phyloP scores from a whole-genome alignment of 2,888 invertebrate genomes.

The Pimpla rufipes region DNA sequence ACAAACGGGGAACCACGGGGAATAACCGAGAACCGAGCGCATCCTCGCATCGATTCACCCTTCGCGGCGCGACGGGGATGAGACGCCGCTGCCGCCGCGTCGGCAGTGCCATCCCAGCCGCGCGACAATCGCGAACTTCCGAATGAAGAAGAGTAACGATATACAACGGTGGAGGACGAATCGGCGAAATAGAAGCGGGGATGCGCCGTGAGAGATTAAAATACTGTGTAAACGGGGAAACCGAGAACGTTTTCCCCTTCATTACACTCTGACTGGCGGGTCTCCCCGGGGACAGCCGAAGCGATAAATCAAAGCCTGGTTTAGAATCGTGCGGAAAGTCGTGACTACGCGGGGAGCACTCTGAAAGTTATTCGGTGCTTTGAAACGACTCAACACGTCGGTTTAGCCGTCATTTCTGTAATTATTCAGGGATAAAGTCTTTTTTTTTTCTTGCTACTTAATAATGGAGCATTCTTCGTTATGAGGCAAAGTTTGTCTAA shows the following conservation, averaged over 20 bases:
- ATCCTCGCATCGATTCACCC: constrained; percentile 56
- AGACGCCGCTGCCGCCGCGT: constrained; percentile 35
- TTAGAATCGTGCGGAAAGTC: not conserved
- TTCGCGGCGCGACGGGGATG: constrained; percentile 11
- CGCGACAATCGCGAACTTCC: constrained; percentile 21
- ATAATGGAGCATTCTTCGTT: not conserved
- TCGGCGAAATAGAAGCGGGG: not conserved
- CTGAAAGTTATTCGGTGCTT: not conserved
- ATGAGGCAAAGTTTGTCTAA: no score
- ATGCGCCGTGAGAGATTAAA: constrained; percentile 18
- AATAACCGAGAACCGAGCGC: not conserved
- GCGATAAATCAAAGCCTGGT: constrained; percentile 16
- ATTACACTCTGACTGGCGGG: constrained; percentile 5
- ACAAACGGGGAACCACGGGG: constrained; percentile 23
- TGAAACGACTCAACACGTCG: not conserved
- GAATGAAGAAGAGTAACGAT: constrained; percentile 39
- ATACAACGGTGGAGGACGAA: not conserved
- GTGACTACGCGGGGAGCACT: not conserved
- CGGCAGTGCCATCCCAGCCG: constrained; percentile 41
- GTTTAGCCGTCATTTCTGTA: not conserved
- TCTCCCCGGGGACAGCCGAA: not conserved
- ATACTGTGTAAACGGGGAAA: not conserved
- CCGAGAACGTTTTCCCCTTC: not conserved
- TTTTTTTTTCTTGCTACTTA: not conserved
- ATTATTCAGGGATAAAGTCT: not conserved